Conservation (phyloP, 2,888 invertebrate genomes). For the Odontomyia ornata region DNA sequence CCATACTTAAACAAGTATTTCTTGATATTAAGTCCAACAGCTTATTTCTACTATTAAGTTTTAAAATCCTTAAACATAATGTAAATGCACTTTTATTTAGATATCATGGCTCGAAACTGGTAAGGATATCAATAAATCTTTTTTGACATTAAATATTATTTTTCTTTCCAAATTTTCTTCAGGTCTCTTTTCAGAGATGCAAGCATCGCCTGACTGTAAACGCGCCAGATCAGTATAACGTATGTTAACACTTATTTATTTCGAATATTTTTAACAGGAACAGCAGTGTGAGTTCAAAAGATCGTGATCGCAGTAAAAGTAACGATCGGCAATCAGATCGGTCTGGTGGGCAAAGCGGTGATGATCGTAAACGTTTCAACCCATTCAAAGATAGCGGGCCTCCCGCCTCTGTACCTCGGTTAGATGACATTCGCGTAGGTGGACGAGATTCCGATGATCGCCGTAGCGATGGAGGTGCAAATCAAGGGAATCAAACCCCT, state of each 20-base stretch:
- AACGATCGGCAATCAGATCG: conserved; percentile 17
- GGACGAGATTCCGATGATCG: conserved; percentile 51
- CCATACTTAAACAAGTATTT: too few species aligned
- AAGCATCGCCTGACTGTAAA: not conserved
- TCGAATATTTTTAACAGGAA: conserved; percentile 1
- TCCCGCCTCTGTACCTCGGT: not conserved
- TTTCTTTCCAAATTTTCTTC: conserved; percentile 27
- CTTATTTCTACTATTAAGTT: conserved; percentile 34
- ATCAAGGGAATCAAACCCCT: conserved; percentile 43
- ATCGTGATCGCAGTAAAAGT: conserved; percentile 33
- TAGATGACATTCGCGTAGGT: conserved; percentile 37
- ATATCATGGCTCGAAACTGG: conserved; percentile 7
- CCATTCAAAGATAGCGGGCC: conserved; percentile 27
- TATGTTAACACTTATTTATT: not conserved
- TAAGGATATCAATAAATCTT: conserved; percentile 29
- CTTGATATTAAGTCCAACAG: conserved; percentile 39
- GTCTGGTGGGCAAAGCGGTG: conserved; percentile 37
- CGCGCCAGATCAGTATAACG: not conserved
- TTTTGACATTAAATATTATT: conserved; percentile 40
- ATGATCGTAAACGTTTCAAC: conserved; percentile 42
- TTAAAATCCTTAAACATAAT: not conserved
- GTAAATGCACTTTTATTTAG: not conserved
- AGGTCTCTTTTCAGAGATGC: conserved; percentile 35
- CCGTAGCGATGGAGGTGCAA: conserved; percentile 46
- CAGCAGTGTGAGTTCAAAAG: not conserved